Evolutionary conservation across 37 sponge, comb jelly and placozoan genomes (phyloP).

Genomic region (Aphrocallistes beatrix): DNA sequence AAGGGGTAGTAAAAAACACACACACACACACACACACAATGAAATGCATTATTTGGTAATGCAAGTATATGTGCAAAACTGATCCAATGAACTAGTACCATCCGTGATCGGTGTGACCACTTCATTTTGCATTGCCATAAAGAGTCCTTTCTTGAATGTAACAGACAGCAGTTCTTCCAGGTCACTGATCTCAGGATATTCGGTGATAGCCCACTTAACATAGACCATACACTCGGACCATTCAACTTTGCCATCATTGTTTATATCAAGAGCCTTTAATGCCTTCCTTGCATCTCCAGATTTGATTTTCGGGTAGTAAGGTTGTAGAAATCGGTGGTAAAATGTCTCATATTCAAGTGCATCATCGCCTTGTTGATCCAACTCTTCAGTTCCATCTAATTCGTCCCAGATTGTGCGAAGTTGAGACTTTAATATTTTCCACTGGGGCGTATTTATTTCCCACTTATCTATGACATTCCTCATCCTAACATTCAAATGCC

Average conservation of each 20-base stretch:
- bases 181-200: conserved; percentile 19
- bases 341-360: neutral
- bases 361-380: neutral
- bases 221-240: conserved; percentile 22
- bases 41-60: no score
- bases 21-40: no score
- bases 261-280: conserved; percentile 3
- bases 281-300: conserved; percentile 9
- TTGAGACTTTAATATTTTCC: neutral
- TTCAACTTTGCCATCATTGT: conserved; percentile 16
- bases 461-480: neutral
- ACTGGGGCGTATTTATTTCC: neutral
- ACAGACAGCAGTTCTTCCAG: conserved; percentile 13
- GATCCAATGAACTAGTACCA: no score
- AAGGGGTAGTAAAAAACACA: no score
- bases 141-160: conserved; percentile 25
- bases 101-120: no score
- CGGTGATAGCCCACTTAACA: conserved; percentile 21
- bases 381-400: neutral
- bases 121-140: conserved; percentile 28
- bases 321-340: neutral
- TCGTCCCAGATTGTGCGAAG: conserved; percentile 9
- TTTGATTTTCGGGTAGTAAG: neutral
- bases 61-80: no score
- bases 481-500: neutral